Conservation (phyloP, 2,113 vertebrate species). For the Pampusana beccarii region DNA sequence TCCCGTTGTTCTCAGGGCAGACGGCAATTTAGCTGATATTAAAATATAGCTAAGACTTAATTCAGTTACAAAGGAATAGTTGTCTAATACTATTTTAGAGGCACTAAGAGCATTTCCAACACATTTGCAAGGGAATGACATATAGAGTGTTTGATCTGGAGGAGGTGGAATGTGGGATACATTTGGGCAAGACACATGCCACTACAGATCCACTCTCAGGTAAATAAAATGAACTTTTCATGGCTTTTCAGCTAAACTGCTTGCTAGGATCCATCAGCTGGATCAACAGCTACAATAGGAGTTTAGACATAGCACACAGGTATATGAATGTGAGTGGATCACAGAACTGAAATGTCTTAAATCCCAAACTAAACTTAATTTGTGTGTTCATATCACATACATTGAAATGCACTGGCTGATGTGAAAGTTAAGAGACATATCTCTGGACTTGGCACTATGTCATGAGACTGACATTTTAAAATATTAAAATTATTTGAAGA, state of each 20-base stretch:
- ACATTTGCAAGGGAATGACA: neutral
- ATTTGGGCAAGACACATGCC: neutral
- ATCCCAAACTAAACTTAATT: neutral
- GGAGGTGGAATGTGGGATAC: neutral
- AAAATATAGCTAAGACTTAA: neutral
- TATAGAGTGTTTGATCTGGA: neutral
- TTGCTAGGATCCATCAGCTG: neutral
- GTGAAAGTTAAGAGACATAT: neutral
- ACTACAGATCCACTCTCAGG: neutral
- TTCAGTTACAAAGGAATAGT: neutral
- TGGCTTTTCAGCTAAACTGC: neutral
- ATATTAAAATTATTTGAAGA: neutral
- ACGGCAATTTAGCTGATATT: neutral
- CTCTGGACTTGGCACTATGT: neutral
- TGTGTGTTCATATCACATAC: neutral
- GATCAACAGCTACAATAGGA: neutral
- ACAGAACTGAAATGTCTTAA: neutral
- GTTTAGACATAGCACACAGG: neutral
- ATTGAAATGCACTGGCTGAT: neutral
- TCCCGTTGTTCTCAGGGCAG: neutral
- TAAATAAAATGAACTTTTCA: neutral
- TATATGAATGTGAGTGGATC: neutral
- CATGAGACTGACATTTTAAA: neutral
- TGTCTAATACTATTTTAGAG: neutral
- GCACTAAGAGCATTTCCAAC: neutral